Base-by-base conservation (phyloP, 2,888 invertebrate species). In the Sussaba pulchella region DNA sequence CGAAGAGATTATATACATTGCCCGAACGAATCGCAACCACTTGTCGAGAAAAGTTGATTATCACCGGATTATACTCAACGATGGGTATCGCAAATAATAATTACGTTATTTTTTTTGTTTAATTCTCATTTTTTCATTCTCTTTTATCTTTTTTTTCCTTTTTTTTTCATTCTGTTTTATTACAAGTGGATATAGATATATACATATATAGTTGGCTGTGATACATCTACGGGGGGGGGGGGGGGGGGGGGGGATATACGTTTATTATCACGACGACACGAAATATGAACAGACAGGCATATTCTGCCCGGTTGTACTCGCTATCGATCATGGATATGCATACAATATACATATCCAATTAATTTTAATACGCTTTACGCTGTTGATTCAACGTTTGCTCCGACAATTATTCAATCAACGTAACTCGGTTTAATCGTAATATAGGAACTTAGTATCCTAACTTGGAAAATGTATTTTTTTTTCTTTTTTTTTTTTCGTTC, bases 251-350 rank as follows among this genome's bases (percentile, higher is more conserved):
- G 72, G 66, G 63, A 81, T 47, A 47, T 75, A 80, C 26, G 75
- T 57, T 87, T 85, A 87, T 87, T 85, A 87, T 89, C 31, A 89
- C 89, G 89, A 90, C 89, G 89, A 91, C 90, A 91, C 87, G 88
- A 88, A 91, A 88, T 91, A 87, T 89, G n/a, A 83, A 88, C 88
- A 87, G 82, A 76, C 70, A 61, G 54, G 64, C 59, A 45, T 47
- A 47, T 14, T 17, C 61, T 66, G 45, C 57, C 9, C 41, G n/a
- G n/a, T 52, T 74, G 12, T 26, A 26, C 12, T 26, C 24, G 71
- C 26, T 57, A 80, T 74, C 72, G 79, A 74, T 61, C 54, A 74
- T 79, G 79, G 52, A 75, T 80, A 82, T 73, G 61, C 63, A 61
- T 47, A 63, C 67, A 78, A 82, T 79, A 82, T 70, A 70, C 74